Evolutionary conservation across 1,140 invertebrate genomes (phyloP).

Genomic region (Zaprionus taronus): DNA sequence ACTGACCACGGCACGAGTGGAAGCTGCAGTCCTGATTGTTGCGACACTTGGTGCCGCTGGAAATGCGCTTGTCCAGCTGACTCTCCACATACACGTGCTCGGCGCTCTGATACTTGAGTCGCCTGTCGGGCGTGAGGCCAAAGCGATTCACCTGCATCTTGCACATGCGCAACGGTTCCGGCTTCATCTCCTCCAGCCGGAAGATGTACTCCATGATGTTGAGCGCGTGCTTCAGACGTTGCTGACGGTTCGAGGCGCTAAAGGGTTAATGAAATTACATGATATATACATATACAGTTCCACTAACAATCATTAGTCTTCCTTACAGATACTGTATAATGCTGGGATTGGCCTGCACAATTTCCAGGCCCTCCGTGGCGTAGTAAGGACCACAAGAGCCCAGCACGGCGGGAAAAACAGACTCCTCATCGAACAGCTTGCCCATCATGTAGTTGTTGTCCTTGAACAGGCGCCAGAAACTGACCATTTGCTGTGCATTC

Average conservation of each 20-base stretch:
- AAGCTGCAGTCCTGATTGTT: conserved; percentile 68
- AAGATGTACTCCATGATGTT: conserved; percentile 79
- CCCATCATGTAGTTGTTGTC: conserved; percentile 84
- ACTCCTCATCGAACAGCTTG: conserved; percentile 81
- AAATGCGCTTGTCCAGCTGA: conserved; percentile 72
- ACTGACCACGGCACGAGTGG: conserved; percentile 70
- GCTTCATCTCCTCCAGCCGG: conserved; percentile 78
- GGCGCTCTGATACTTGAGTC: conserved; percentile 77
- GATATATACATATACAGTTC: not conserved
- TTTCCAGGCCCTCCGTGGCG: conserved; percentile 71
- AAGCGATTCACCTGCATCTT: conserved; percentile 78
- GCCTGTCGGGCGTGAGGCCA: conserved; percentile 65
- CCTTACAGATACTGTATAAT: conserved; percentile 77
- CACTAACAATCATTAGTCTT: not conserved
- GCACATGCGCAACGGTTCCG: conserved; percentile 79
- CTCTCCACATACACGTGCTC: conserved; percentile 74
- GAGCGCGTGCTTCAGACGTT: conserved; percentile 72
- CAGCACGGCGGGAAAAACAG: conserved; percentile 71
- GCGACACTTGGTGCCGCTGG: conserved; percentile 62
- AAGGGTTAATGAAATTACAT: not conserved
- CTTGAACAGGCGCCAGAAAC: conserved; percentile 77
- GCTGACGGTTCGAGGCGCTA: conserved; percentile 72
- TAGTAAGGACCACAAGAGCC: conserved; percentile 80
- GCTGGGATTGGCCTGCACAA: conserved; percentile 68
- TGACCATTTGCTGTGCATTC: conserved; percentile 77